Conservation (phyloP, 2,888 invertebrate species). For the Conchocele bisecta region DNA sequence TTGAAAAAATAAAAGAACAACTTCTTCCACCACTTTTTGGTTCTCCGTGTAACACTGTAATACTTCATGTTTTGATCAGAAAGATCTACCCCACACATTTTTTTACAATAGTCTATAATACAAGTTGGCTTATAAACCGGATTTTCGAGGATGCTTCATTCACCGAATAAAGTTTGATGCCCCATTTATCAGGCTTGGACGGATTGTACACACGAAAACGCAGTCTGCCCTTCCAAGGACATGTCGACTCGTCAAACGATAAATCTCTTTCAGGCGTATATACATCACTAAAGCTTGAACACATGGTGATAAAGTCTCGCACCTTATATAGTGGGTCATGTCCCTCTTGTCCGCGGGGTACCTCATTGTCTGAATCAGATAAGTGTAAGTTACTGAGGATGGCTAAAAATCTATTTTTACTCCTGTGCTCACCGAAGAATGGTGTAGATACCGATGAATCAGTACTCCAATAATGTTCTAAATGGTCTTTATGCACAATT, state of each 20-base stretch:
- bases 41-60: slow-evolving; percentile 22
- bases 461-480: slow-evolving; percentile 1
- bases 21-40: slow-evolving; percentile 40
- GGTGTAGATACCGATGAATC: neutral
- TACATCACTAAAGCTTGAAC: neutral
- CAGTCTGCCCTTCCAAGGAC: slow-evolving; percentile 7
- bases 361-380: too few relatives aligned
- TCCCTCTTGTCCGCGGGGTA: neutral
- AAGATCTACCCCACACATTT: slow-evolving; percentile 44
- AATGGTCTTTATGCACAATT: neutral
- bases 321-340: slow-evolving; percentile 2
- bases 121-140: slow-evolving; percentile 14
- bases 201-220: slow-evolving; percentile 1
- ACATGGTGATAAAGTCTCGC: neutral
- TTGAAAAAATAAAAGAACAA: slow-evolving; percentile 28
- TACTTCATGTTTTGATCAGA: slow-evolving; percentile 34
- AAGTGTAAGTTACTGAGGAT: too few relatives aligned
- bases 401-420: slow-evolving; percentile 3
- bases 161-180: slow-evolving; percentile 5
- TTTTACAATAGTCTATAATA: slow-evolving; percentile 26
- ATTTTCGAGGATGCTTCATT: slow-evolving; percentile 9
- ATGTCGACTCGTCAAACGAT: slow-evolving; percentile 10
- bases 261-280: slow-evolving; percentile 1
- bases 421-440: slow-evolving; percentile 5
- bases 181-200: neutral